Conservation (phyloP, 2,797 vertebrate species). For the Falco columbarius region DNA sequence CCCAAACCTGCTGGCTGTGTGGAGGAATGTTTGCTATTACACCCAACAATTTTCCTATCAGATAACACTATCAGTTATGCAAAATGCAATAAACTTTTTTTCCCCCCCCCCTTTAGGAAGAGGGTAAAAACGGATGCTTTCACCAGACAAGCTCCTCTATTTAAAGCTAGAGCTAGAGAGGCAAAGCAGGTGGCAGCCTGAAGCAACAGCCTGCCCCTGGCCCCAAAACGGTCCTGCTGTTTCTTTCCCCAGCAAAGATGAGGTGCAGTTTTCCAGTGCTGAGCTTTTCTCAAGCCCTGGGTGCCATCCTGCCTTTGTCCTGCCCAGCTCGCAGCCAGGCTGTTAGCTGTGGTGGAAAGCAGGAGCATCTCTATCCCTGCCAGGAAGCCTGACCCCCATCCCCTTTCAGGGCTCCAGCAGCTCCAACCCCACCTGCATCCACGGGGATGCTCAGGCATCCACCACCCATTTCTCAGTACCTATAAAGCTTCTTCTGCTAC, state of each 20-base stretch:
- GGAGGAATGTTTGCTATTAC: background rate
- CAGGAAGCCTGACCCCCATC: background rate
- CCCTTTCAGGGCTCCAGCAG: background rate
- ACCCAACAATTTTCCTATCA: background rate
- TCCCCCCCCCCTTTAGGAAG: background rate
- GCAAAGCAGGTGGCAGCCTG: background rate
- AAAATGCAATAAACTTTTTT: background rate
- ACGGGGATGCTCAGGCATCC: background rate
- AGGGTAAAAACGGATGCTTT: background rate
- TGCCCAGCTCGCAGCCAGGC: background rate
- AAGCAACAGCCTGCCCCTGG: background rate
- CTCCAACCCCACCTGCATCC: background rate
- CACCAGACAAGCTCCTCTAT: background rate
- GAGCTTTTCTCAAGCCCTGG: background rate
- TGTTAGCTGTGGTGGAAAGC: background rate
- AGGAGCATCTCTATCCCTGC: background rate
- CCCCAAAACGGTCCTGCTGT: background rate
- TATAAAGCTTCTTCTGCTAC: background rate
- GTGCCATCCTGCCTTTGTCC: background rate
- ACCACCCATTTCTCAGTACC: background rate
- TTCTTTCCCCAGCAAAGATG: background rate
- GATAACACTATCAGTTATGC: background rate
- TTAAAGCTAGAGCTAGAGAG: background rate
- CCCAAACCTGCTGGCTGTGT: background rate
- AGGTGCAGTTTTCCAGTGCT: fast-evolving